Percentiles rank a stretch among this genome's conserved stretches.
Evolutionary conservation across 2,113 vertebrate genomes (phyloP).

Genomic region (Pimephales promelas): DNA sequence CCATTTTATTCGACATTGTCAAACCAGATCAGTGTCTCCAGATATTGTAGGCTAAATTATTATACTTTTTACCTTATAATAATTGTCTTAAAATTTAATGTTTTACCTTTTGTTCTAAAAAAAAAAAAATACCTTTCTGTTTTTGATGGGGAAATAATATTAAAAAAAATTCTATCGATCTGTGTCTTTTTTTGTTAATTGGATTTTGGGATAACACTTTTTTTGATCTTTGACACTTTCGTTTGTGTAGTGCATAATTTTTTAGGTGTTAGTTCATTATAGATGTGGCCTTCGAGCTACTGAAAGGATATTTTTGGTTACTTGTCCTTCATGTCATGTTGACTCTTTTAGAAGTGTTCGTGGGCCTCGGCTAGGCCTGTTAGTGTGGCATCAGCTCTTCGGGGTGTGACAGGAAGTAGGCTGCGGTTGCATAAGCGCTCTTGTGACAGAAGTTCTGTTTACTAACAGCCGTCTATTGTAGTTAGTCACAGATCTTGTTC

Average conservation of each 20-base stretch:
- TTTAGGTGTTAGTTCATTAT: background rate
- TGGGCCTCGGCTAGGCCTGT: background rate
- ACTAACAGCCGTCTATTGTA: conserved; percentile 46
- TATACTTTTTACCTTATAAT: background rate
- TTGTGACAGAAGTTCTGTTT: conserved; percentile 56
- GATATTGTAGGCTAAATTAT: background rate
- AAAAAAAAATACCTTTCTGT: too few relatives aligned
- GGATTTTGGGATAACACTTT: background rate
- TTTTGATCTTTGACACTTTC: background rate
- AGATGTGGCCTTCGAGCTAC: too few relatives aligned
- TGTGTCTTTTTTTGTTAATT: background rate
- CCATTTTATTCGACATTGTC: background rate
- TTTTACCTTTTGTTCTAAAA: too few relatives aligned
- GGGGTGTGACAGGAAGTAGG: conserved; percentile 53
- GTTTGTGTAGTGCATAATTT: background rate
- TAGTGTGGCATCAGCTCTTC: conserved; percentile 23
- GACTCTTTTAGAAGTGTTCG: background rate
- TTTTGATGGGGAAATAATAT: too few relatives aligned
- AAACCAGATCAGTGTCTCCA: background rate
- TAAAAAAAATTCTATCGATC: too few relatives aligned
- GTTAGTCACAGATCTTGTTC: background rate
- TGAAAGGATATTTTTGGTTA: background rate
- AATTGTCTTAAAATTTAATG: too few relatives aligned
- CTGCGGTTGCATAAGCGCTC: conserved; percentile 45
- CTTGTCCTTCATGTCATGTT: background rate